These are phyloP conservation scores for Polyploca ridens DNA, from an alignment of 2,888 invertebrate genomes.

Conservation along the genomic window DNA sequence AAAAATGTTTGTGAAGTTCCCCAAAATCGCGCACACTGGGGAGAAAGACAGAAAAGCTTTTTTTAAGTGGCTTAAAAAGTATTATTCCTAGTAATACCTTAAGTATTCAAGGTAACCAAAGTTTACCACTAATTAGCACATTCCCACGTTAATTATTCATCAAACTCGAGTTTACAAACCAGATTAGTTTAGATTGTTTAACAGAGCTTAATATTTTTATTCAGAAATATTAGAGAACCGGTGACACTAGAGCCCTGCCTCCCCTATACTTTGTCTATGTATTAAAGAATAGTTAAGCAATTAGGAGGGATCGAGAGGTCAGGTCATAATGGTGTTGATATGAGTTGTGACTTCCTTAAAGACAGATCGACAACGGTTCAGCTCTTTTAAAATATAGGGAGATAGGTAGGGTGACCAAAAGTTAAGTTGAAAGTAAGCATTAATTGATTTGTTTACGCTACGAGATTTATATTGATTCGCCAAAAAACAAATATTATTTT, in stretches of 20 bases:
- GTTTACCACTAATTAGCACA: slow-evolving; percentile 30
- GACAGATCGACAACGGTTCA: slow-evolving; percentile 37
- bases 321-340: slow-evolving; percentile 30
- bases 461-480: too few relatives aligned
- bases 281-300: slow-evolving; percentile 16
- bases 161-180: slow-evolving; percentile 30
- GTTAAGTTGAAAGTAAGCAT: slow-evolving; percentile 12
- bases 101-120: background rate
- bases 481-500: too few relatives aligned
- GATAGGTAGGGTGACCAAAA: slow-evolving; percentile 25
- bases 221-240: slow-evolving; percentile 20
- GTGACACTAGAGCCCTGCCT: slow-evolving; percentile 21
- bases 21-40: too few relatives aligned
- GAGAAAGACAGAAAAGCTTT: background rate
- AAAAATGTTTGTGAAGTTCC: too few relatives aligned
- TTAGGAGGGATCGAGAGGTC: slow-evolving; percentile 26
- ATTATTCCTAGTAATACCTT: too few relatives aligned
- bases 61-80: background rate
- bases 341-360: slow-evolving; percentile 45
- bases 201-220: slow-evolving; percentile 34
- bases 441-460: too few relatives aligned
- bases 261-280: slow-evolving; percentile 15
- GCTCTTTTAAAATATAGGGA: background rate
- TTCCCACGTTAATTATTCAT: slow-evolving; percentile 47
- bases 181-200: slow-evolving; percentile 37